Base-by-base conservation (phyloP, 2,888 invertebrate species). In the Apotomis capreana region DNA sequence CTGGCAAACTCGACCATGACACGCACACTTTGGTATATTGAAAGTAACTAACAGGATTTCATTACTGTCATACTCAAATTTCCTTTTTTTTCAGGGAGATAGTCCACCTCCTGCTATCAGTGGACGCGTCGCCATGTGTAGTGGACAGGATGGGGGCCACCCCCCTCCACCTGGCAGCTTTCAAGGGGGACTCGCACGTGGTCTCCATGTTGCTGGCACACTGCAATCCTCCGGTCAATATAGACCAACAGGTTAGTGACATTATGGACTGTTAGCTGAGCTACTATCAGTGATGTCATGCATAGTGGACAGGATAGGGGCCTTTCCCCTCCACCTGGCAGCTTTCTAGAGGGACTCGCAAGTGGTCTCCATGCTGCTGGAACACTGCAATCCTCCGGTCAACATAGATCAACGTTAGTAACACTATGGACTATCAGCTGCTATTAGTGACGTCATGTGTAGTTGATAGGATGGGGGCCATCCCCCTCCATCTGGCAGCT, bases 111-210 rank as follows among this genome's bases (percentile, higher is more conserved):
- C 93, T 99, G 74, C 94, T 99, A 78, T 95, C 96, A 76, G 96
- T 97, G 85, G 97, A 97, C 84, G 98, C 98, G 12, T 97, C 97
- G 44, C 96, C 98, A 75, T 98, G 98, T 89, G 95, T 97, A 65
- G 95, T 96, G 76, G 98, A 99, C 91, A 95, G 95, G 78, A 96
- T 97, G 85, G 99, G 98, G 15, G 98, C 98, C 52, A 97, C 98
- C 46, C 97, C 99, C 49, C 95, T 99, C 75, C 98, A 99, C 89
- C 94, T 98, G 86, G 98, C 98, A 68, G 97, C 98, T 65, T 99
- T 98, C 98, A 97, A 97, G 68, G 99, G 99, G 15, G 96, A 98
- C 88, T 95, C 96, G 57, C 97, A 97, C 76, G 97, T 98, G 78
- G 98, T 98, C 75, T 94, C 95, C 77, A 94, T 97, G 89, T 95